phyloP scores from a whole-genome alignment of 2,113 vertebrate genomes.

The Panthera leo region DNA sequence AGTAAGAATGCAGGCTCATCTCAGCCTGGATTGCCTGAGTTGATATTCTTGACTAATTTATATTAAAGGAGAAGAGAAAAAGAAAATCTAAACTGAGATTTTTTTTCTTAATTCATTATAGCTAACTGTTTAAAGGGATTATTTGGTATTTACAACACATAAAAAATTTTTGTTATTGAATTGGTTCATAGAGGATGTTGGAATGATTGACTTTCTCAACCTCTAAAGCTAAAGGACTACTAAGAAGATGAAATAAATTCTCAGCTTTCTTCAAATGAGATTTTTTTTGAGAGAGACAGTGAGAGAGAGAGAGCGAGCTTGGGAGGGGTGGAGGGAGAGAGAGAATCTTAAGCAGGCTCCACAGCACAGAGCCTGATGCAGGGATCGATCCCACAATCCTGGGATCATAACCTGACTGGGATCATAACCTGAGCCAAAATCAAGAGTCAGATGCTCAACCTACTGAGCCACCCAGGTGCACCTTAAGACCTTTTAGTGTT shows the following conservation, averaged over 20 bases:
- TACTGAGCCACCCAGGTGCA: too few species aligned
- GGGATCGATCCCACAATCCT: too few species aligned
- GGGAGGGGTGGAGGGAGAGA: too few species aligned
- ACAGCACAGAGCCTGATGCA: too few species aligned
- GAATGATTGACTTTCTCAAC: background rate
- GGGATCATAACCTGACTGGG: too few species aligned
- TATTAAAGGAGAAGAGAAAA: background rate
- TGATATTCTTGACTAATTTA: background rate
- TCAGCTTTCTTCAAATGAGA: background rate
- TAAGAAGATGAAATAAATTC: background rate
- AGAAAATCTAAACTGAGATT: background rate
- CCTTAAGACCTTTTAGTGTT: background rate
- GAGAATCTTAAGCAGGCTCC: too few species aligned
- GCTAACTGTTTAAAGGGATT: background rate
- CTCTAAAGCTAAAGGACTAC: background rate
- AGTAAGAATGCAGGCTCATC: background rate
- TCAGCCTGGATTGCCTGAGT: background rate
- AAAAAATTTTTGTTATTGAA: background rate
- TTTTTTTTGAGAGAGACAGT: too few species aligned
- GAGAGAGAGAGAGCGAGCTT: too few species aligned
- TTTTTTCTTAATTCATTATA: background rate
- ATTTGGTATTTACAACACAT: background rate
- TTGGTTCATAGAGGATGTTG: accelerated
- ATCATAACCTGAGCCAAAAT: too few species aligned
- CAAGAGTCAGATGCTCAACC: too few species aligned